Percentiles rank a stretch among this genome's conserved stretches.
These are phyloP conservation scores for Cephus runcator DNA, from an alignment of 2,888 invertebrate genomes.

Conservation along the genomic window DNA sequence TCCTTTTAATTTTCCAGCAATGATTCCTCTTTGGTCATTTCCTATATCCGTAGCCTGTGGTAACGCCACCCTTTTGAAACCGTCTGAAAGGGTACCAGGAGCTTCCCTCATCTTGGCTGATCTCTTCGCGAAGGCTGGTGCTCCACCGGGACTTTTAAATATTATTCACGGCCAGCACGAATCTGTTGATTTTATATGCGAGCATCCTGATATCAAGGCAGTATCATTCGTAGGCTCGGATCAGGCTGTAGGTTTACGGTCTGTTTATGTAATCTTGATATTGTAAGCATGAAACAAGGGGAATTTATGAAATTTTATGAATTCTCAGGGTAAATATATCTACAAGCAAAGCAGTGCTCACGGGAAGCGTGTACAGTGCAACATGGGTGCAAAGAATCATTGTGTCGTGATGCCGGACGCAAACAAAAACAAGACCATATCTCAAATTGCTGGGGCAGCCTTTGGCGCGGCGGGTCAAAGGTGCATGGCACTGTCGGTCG, in stretches of 20 bases:
- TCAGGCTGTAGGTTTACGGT: conserved; percentile 75
- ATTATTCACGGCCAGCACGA: conserved; percentile 96
- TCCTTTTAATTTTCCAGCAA: conserved; percentile 99
- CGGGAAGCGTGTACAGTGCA: conserved; percentile 96
- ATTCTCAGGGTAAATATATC: conserved; percentile 84
- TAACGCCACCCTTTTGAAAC: conserved; percentile 94
- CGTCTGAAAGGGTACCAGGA: conserved; percentile 98
- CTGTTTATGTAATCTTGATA: neutral
- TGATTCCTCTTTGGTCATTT: conserved; percentile 99
- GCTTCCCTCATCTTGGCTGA: conserved; percentile 96
- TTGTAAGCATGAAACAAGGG: neutral
- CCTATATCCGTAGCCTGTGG: conserved; percentile 89
- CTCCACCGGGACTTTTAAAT: conserved; percentile 96
- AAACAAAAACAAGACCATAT: conserved; percentile 95
- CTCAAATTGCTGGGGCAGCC: conserved; percentile 92
- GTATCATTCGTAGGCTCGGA: conserved; percentile 99
- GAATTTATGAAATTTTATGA: neutral
- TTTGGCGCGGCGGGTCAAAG: conserved; percentile 99
- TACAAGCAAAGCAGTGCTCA: conserved; percentile 90
- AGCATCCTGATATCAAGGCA: conserved; percentile 94
- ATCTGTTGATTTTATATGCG: conserved; percentile 97
- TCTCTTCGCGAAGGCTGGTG: conserved; percentile 91
- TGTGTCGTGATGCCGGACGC: conserved; percentile 97
- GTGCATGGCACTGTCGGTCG: conserved; percentile 98
- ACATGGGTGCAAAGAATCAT: conserved; percentile 99